phyloP scores from a whole-genome alignment of 1,140 invertebrate genomes.

The Carcinoscorpius rotundicauda region DNA sequence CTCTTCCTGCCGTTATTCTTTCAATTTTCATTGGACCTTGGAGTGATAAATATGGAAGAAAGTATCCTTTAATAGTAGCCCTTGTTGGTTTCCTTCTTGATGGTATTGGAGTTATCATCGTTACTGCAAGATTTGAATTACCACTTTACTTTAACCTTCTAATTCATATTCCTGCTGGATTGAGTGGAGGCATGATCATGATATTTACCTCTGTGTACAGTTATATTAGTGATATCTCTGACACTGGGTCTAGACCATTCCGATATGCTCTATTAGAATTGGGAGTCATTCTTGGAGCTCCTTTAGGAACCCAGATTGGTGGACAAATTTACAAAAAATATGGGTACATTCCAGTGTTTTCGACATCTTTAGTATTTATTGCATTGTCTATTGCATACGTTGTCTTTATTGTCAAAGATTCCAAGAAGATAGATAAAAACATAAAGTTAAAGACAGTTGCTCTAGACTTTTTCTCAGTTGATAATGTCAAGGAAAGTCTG shows the following conservation, averaged over 20 bases:
- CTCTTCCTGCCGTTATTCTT: slow-evolving; percentile 6
- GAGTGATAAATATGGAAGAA: slow-evolving; percentile 14
- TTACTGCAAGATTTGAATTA: slow-evolving; percentile 3
- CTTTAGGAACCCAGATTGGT: slow-evolving; percentile 5
- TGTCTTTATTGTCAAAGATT: slow-evolving; percentile 9
- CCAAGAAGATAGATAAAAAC: slow-evolving; percentile 7
- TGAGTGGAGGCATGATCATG: slow-evolving; percentile 11
- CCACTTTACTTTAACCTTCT: slow-evolving; percentile 8
- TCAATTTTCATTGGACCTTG: slow-evolving; percentile 11
- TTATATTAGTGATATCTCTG: slow-evolving; percentile 11
- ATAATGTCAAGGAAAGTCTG: background rate
- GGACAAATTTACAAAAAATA: slow-evolving; percentile 9
- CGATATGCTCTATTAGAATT: slow-evolving; percentile 14
- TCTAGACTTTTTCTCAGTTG: background rate
- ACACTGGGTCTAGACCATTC: slow-evolving; percentile 5
- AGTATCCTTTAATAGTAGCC: slow-evolving; percentile 4
- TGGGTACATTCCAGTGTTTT: slow-evolving; percentile 6
- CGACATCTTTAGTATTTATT: background rate
- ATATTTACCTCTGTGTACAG: slow-evolving; percentile 12
- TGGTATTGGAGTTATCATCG: slow-evolving; percentile 6
- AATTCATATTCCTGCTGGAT: slow-evolving; percentile 5
- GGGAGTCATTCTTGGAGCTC: slow-evolving; percentile 3
- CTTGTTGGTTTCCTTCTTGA: slow-evolving; percentile 6
- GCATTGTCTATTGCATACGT: slow-evolving; percentile 3
- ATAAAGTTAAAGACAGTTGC: slow-evolving; percentile 1